phyloP scores from a whole-genome alignment of 2,797 vertebrate species.

The Pogonophryne albipinna region DNA sequence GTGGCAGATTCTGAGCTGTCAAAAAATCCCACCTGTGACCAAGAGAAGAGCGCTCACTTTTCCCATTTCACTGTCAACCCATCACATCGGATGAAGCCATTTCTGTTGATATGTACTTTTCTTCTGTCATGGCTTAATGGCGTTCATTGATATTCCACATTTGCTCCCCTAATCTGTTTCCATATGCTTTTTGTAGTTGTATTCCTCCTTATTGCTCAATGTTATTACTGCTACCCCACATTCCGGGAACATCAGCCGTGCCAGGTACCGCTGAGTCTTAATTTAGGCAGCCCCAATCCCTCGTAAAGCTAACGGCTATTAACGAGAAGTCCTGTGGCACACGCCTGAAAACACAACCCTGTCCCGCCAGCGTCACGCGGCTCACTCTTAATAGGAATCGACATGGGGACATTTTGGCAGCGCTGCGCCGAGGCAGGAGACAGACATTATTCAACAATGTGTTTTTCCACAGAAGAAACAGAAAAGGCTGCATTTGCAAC shows the following conservation, averaged over 20 bases:
- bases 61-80: conserved; percentile 25
- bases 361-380: conserved; percentile 39
- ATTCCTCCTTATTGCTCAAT: conserved; percentile 19
- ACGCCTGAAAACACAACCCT: conserved; percentile 49
- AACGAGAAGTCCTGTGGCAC: conserved; percentile 52
- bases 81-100: neutral
- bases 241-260: conserved; percentile 29
- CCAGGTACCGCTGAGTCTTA: conserved; percentile 57
- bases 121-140: conserved; percentile 15
- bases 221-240: conserved; percentile 7
- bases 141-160: conserved; percentile 45
- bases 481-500: conserved; percentile 34
- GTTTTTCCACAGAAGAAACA: conserved; percentile 77
- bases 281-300: conserved; percentile 55
- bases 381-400: conserved; percentile 66
- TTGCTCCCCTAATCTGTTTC: conserved; percentile 45
- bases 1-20: conserved; percentile 51
- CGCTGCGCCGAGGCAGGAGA: conserved; percentile 48
- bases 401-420: conserved; percentile 73
- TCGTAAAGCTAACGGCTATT: conserved; percentile 62
- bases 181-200: conserved; percentile 18
- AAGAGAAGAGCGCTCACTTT: conserved; percentile 28
- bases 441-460: conserved; percentile 65
- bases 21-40: conserved; percentile 36
- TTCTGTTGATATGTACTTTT: conserved; percentile 7